phyloP scores from a whole-genome alignment of 2,888 invertebrate genomes.

The Eilema depressum region DNA sequence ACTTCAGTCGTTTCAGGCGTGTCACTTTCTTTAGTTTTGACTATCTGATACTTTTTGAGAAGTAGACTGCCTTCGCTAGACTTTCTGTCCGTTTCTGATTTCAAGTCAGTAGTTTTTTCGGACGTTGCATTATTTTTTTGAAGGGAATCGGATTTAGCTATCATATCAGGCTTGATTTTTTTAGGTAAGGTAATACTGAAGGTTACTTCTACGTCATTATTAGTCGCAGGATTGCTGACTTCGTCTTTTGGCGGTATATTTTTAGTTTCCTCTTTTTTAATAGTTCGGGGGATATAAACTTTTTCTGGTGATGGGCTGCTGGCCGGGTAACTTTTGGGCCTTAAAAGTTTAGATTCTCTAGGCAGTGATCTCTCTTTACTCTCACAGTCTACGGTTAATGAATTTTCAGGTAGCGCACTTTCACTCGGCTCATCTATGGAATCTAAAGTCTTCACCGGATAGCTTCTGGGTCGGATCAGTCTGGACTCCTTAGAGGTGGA shows the following conservation, averaged over 20 bases:
- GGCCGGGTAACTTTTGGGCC: conserved; percentile 89
- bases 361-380: conserved; percentile 58
- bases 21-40: conserved; percentile 56
- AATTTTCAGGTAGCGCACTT: conserved; percentile 54
- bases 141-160: conserved; percentile 56
- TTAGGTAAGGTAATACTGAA: conserved; percentile 81
- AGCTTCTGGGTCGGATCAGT: conserved; percentile 87
- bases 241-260: conserved; percentile 56
- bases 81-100: conserved; percentile 52
- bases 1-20: conserved; percentile 55
- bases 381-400: conserved; percentile 59
- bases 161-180: conserved; percentile 61
- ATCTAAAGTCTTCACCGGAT: conserved; percentile 81
- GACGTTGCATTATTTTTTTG: conserved; percentile 44
- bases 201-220: conserved; percentile 79
- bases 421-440: conserved; percentile 66
- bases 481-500: conserved; percentile 73
- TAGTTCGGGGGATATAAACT: conserved; percentile 64
- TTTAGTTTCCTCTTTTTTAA: conserved; percentile 65
- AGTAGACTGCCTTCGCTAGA: conserved; percentile 58
- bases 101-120: conserved; percentile 45
- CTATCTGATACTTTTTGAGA: conserved; percentile 76
- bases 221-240: conserved; percentile 56
- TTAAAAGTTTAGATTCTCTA: conserved; percentile 80
- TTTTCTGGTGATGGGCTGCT: conserved; percentile 80